Evolutionary conservation across 2,888 invertebrate species (phyloP).

Genomic region (Drosophila kambysellisi): DNA sequence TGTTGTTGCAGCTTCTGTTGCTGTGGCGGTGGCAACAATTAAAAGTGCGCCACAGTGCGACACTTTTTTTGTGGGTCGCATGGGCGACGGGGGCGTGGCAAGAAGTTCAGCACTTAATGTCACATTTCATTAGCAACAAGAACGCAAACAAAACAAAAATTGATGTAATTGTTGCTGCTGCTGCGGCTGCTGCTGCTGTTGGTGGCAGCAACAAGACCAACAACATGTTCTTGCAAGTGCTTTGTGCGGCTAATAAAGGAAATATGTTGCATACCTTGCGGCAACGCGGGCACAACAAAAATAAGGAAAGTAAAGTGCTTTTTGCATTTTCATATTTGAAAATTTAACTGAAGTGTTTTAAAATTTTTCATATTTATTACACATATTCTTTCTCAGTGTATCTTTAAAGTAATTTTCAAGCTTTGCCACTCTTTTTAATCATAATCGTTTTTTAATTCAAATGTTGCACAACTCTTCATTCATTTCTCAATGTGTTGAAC

Average conservation of each 20-base stretch:
- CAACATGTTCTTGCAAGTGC: slow-evolving; percentile 23
- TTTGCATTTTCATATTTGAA: neutral
- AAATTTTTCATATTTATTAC: neutral
- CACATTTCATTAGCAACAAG: slow-evolving; percentile 68
- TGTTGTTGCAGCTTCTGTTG: slow-evolving; percentile 17
- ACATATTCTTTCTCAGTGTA: too few relatives aligned
- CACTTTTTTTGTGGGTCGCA: slow-evolving; percentile 45
- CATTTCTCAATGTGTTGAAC: slow-evolving; percentile 18
- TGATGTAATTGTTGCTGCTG: slow-evolving; percentile 14
- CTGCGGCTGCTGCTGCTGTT: neutral
- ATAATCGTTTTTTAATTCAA: neutral
- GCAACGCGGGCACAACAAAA: slow-evolving; percentile 6
- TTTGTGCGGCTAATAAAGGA: slow-evolving; percentile 63
- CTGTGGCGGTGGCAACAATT: slow-evolving; percentile 64
- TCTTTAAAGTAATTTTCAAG: neutral
- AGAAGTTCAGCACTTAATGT: slow-evolving; percentile 72
- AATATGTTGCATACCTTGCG: slow-evolving; percentile 64
- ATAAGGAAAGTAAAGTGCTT: neutral
- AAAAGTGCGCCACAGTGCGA: slow-evolving; percentile 71
- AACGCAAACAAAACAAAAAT: slow-evolving; percentile 16
- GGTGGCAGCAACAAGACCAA: slow-evolving; percentile 2
- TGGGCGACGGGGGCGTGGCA: slow-evolving; percentile 26
- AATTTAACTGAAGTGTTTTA: neutral
- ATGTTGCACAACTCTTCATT: slow-evolving; percentile 17
- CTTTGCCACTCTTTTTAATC: neutral